Conservation (phyloP, 2,797 vertebrate species). For the Neosilurus hyrtlii region DNA sequence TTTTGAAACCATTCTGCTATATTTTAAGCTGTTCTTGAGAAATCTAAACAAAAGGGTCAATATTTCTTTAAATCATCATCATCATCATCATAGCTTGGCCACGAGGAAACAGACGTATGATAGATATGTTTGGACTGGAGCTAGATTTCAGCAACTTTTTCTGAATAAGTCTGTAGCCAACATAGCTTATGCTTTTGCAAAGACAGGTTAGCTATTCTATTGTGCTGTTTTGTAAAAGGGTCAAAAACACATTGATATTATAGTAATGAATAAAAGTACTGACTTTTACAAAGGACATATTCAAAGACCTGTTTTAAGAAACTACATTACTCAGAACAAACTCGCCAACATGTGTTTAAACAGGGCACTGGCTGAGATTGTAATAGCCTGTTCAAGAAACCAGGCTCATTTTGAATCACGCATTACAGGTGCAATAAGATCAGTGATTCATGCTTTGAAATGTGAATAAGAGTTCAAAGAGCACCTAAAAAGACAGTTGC, state of each 20-base stretch:
- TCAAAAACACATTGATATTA: not conserved
- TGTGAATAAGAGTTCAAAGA: slow-evolving; percentile 8
- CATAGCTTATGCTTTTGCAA: not conserved
- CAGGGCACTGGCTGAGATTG: not conserved
- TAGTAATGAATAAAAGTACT: not conserved
- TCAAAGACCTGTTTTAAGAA: slow-evolving; percentile 19
- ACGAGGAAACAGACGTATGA: not conserved
- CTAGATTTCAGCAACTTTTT: not conserved
- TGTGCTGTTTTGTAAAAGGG: slow-evolving; percentile 2
- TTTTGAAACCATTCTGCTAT: slow-evolving; percentile 19
- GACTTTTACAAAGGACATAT: not conserved
- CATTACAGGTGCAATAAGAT: slow-evolving; percentile 6
- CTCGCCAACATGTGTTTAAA: slow-evolving; percentile 18
- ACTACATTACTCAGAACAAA: slow-evolving; percentile 13
- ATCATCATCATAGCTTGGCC: not conserved
- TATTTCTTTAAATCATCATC: not conserved
- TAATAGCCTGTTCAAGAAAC: slow-evolving; percentile 12
- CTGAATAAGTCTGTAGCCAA: not conserved
- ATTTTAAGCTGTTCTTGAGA: not conserved
- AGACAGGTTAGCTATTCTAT: not conserved
- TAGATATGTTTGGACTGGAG: not conserved
- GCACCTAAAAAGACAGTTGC: not conserved
- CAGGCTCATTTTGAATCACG: slow-evolving; percentile 8
- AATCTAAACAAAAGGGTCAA: not conserved
- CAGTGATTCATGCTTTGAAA: slow-evolving; percentile 12